Evolutionary conservation across 2,888 invertebrate genomes (phyloP).

Genomic region (Antheraea assamensis): DNA sequence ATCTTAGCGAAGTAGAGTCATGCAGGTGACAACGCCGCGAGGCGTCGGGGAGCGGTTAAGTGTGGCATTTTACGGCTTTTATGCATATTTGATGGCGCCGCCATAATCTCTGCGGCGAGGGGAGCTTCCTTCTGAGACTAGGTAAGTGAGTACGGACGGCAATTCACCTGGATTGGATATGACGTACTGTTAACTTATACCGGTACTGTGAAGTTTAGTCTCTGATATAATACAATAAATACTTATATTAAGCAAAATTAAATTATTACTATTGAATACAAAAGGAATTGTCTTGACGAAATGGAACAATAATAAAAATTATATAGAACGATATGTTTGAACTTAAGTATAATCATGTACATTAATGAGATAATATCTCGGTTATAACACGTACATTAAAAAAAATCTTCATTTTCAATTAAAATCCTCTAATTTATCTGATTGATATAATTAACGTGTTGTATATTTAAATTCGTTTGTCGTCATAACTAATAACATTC

Average conservation of each 20-base stretch:
- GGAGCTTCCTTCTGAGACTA: conserved; percentile 32
- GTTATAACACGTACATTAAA: not conserved
- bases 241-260: not conserved
- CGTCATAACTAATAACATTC: not conserved
- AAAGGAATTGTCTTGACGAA: no score
- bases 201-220: conserved; percentile 18
- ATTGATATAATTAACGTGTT: no score
- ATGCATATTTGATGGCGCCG: conserved; percentile 82
- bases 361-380: not conserved
- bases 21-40: conserved; percentile 68
- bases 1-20: conserved; percentile 27
- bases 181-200: conserved; percentile 50
- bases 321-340: no score
- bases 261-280: no score
- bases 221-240: not conserved
- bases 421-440: not conserved
- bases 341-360: no score
- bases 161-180: conserved; percentile 61
- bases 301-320: no score
- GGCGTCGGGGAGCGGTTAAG: conserved; percentile 75
- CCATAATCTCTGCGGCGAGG: conserved; percentile 77
- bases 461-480: no score
- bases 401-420: not conserved
- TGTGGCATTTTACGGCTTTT: conserved; percentile 82
- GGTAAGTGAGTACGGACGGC: conserved; percentile 27